A percentile compares a stretch with the other conserved stretches of the same genome.
These are phyloP conservation scores for Xenopus laevis DNA, from an alignment of 2,113 vertebrate genomes.

Conservation along the genomic window DNA sequence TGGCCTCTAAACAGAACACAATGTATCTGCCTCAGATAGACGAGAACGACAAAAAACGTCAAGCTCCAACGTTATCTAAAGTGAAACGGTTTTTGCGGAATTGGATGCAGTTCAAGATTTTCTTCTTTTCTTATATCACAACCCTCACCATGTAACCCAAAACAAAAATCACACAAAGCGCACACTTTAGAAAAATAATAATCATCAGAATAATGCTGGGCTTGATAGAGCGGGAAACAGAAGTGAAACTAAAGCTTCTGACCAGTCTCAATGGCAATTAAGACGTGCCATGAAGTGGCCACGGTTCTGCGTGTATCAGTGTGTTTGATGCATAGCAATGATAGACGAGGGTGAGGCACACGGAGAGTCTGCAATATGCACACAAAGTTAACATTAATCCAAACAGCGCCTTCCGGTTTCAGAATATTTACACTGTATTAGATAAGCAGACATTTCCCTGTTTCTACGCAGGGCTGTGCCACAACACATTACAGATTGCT, in stretches of 20 bases:
- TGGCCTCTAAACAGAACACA: not conserved
- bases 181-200: not conserved
- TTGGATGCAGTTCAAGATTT: slow-evolving; percentile 13
- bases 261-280: not conserved
- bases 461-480: too few species aligned
- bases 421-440: too few species aligned
- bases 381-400: too few species aligned
- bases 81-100: not conserved
- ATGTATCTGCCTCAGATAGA: not conserved
- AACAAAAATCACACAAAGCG: slow-evolving; percentile 5
- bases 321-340: not conserved
- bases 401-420: too few species aligned
- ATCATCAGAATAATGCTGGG: not conserved
- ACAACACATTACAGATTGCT: too few species aligned
- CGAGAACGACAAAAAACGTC: not conserved
- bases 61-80: not conserved
- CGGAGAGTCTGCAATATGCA: not conserved
- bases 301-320: not conserved
- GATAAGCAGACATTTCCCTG: too few species aligned
- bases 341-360: not conserved
- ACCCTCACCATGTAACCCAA: not conserved
- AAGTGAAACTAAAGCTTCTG: not conserved
- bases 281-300: not conserved
- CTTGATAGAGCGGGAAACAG: not conserved
- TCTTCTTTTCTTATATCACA: not conserved